Evolutionary conservation across 2,888 invertebrate species (phyloP).

Genomic region (Stomorhina lunata): DNA sequence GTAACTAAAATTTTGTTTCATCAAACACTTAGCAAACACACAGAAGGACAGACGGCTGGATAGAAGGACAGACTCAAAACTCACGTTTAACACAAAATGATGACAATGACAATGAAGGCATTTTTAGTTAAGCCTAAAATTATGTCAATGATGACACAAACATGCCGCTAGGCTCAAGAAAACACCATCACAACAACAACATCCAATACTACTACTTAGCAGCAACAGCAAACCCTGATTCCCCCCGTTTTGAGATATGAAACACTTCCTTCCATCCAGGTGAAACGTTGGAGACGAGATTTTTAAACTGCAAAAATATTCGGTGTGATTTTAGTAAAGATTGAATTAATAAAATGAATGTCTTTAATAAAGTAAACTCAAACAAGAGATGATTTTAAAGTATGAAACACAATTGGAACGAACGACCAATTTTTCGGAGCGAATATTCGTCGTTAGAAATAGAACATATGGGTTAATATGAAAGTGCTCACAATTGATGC

Average conservation of each 20-base stretch:
- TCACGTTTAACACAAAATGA: slow-evolving; percentile 12
- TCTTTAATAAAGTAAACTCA: slow-evolving; percentile 31
- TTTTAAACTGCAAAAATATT: neutral
- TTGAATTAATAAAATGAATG: slow-evolving; percentile 37
- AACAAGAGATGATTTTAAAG: slow-evolving; percentile 2
- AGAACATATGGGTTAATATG: no score
- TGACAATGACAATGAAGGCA: slow-evolving; percentile 45
- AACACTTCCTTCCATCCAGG: neutral
- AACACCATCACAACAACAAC: slow-evolving; percentile 23
- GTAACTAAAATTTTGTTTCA: slow-evolving; percentile 18
- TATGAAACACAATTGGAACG: no score
- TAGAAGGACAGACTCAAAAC: neutral
- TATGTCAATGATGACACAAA: slow-evolving; percentile 71
- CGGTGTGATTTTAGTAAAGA: slow-evolving; percentile 11
- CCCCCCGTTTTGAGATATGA: neutral
- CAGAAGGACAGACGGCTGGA: neutral
- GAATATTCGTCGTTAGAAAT: no score
- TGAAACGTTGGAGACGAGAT: neutral
- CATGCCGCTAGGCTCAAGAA: slow-evolving; percentile 68
- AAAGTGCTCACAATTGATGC: no score
- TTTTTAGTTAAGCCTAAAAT: slow-evolving; percentile 66
- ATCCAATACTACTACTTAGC: neutral
- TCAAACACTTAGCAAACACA: neutral
- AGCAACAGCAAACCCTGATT: neutral
- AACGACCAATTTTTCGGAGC: no score